Evolutionary conservation across 2,797 vertebrate genomes (phyloP).

Genomic region (Megaceryle alcyon): DNA sequence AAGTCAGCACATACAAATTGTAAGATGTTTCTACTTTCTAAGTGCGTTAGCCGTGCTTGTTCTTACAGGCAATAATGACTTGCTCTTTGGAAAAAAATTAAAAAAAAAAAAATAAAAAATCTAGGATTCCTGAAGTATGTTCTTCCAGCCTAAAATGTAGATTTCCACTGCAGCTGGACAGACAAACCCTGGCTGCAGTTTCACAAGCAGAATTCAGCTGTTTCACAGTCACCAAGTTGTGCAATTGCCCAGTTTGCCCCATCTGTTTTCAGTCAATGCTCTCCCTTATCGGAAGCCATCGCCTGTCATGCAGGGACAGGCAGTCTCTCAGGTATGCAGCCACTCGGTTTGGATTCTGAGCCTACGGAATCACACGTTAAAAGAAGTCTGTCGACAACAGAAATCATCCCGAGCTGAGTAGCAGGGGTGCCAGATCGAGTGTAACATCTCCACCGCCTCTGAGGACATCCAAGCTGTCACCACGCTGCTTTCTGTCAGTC

Average conservation of each 20-base stretch:
- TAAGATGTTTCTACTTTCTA: not conserved
- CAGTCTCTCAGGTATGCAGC: not conserved
- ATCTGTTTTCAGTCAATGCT: not conserved
- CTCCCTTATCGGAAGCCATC: not conserved
- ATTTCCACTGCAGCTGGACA: not conserved
- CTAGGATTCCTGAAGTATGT: not conserved
- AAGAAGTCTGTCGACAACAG: not conserved
- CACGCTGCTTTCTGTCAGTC: not conserved
- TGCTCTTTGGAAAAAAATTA: not conserved
- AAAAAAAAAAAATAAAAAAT: not conserved
- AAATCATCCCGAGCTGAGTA: not conserved
- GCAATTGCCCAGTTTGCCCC: not conserved
- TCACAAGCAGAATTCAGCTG: not conserved
- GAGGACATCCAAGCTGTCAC: not conserved
- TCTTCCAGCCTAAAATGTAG: not conserved
- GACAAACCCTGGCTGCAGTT: not conserved
- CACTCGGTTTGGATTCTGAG: not conserved
- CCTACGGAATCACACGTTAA: fast-evolving
- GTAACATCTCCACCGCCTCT: not conserved
- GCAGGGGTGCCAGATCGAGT: not conserved
- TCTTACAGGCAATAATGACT: conserved; percentile 16
- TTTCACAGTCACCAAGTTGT: not conserved
- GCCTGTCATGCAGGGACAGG: not conserved
- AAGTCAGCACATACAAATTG: not conserved
- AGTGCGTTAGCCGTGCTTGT: not conserved